Evolutionary conservation across 2,888 invertebrate species (phyloP), one percentile per base, ranked within the genome.

Genomic region (Dasysyrphus albostriatus): DNA sequence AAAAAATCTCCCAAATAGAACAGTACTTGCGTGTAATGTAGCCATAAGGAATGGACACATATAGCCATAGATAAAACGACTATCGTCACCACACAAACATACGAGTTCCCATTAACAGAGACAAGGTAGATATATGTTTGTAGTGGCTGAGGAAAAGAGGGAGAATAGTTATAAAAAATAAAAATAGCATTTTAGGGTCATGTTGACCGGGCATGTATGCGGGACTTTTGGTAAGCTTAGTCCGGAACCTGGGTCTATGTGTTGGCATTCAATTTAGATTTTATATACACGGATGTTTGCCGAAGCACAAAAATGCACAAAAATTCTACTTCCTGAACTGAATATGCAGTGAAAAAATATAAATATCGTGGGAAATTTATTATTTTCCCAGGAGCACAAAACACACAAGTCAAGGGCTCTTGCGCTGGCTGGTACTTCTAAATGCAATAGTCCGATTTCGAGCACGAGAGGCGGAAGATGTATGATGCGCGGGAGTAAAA

Each of bases 361-460:
- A 65, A 54, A 67, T 51, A 72, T 73, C 70, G 76, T 51, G 75
- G 72, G 42, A 76, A 80, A 84, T 84, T 80, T 84, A 84, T 84
- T 84, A 80, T 84, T 76, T 80, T 84, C 54, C 84, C 75, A 72
- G 32, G 65, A 75, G 75, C 70, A 84, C 63, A 80, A 51, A 84
- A 84, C 63, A 80, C 58, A 84, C 79, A 80, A 84, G 84, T 80
- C 84, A 84, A 84, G 84, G 67, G 80, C 84, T 76, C 47, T 84
- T 72, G 70, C 75, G 49, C 79, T 79, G 65, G 44, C 79, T 79
- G 65, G 44, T 65, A 76, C 44, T 79, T 56, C 58, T 63, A 34
- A 19, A n/a, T 44, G 37, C 42, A 37, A 54, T 56, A 75, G 54
- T 37, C 37, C 16, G 61, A 42, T 47, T 61, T 37, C 54, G 44